Percentiles rank a stretch among this genome's conserved stretches.
These are phyloP conservation scores for Limnodromus scolopaceus DNA, from an alignment of 2,797 vertebrate species.

Conservation along the genomic window DNA sequence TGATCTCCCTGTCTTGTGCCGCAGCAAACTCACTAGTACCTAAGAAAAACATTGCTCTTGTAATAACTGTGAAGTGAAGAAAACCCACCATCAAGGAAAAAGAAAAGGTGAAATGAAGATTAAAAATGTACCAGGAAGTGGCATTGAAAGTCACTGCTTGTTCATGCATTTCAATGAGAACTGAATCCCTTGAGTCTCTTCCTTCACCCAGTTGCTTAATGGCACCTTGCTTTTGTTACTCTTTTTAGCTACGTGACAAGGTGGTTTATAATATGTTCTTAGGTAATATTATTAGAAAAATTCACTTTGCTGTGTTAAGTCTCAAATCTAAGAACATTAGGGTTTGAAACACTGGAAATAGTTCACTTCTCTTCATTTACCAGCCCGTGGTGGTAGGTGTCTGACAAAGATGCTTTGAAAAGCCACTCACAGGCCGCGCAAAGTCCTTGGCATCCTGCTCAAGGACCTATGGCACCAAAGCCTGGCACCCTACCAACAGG, in stretches of 20 bases:
- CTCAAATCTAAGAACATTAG: background rate
- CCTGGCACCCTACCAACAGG: background rate
- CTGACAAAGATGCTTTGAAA: background rate
- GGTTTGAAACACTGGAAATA: background rate
- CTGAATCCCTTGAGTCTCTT: background rate
- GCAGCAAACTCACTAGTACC: background rate
- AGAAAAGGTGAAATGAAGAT: background rate
- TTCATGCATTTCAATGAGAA: background rate
- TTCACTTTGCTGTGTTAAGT: background rate
- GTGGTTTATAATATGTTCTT: background rate
- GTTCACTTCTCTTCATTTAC: background rate
- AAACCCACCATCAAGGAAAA: background rate
- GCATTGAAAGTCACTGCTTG: background rate
- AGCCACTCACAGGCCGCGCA: accelerated
- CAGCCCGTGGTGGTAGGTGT: no score
- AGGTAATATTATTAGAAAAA: background rate
- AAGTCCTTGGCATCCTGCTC: background rate
- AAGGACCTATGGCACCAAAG: background rate
- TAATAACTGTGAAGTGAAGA: background rate
- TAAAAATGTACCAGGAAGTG: background rate
- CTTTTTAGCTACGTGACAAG: background rate
- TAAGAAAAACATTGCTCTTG: background rate
- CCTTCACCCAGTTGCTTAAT: background rate
- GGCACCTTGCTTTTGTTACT: background rate
- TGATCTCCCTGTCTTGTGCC: accelerated